Base-by-base conservation (phyloP, 2,888 invertebrate species). In the Pandemis heparana region DNA sequence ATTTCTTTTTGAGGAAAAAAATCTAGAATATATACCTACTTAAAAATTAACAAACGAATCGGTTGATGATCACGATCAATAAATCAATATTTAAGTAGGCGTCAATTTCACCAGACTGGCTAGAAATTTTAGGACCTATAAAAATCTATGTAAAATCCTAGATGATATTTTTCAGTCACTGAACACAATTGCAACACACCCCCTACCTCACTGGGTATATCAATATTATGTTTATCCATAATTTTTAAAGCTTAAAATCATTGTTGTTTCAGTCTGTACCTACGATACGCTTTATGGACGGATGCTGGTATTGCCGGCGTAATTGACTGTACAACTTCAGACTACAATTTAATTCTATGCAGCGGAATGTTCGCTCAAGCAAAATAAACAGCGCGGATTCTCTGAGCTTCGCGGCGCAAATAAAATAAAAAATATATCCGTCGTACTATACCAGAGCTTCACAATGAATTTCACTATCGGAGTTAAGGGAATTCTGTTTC, bases 311-410 rank as follows among this genome's bases (percentile, higher is more conserved):
- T 59, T 53, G 53, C 56, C 32, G n/a, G 46, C 43, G 39, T 59
- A 73, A 73, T 68, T 41, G 59, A 73, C 23, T 32, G 23, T 32
- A 32, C 23, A 32, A 32, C 63, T 56, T 68, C 63, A 63, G 18
- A 14, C 63, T 56, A 63, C 23, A 56, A 48, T 60, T 60, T 65
- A 41, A 43, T 56, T 62, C 18, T 59, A 48, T 68, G 48, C 68
- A 48, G 65, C 48, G 56, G 61, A 48, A 32, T 2, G 2, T 32
- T 71, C 61, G 32, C 53, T 71, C 60, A 61, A 46, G 32, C 46
- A 51, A 41, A 73, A 69, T 63, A 73, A 73, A 69, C 63, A 64
- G 63, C 53, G 38, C 12, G 32, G 61, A 56, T 51, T 59, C 56
- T 62, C 43, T 38, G n/a, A 32, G 23, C 32, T 9, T 7, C 43